phyloP scores from a whole-genome alignment of 1,140 invertebrate genomes.

The Chymomyza costata region DNA sequence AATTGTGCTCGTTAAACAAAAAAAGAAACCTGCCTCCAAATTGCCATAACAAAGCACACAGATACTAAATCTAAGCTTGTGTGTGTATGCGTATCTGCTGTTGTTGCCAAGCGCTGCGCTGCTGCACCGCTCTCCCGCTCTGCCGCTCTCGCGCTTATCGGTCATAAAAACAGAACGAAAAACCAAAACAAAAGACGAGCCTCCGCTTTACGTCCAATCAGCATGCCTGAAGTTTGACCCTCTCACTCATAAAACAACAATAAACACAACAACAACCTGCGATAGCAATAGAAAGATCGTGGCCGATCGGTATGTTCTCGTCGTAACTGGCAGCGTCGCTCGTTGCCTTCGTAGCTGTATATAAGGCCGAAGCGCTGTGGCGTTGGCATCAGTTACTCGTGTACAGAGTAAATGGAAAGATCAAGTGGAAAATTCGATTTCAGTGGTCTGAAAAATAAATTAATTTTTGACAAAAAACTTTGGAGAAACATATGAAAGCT shows the following conservation, averaged over 20 bases:
- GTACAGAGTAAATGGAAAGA: constrained; percentile 74
- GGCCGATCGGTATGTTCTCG: constrained; percentile 37
- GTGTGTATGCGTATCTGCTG: too few species aligned
- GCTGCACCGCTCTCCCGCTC: not conserved
- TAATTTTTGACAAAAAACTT: constrained; percentile 72
- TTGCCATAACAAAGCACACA: too few species aligned
- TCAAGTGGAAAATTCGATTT: constrained; percentile 72
- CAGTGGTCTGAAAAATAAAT: constrained; percentile 72
- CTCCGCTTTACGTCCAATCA: constrained; percentile 54
- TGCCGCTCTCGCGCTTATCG: not conserved
- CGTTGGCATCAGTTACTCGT: constrained; percentile 69
- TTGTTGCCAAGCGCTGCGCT: constrained; percentile 46
- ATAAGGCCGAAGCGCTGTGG: constrained; percentile 42
- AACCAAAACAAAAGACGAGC: constrained; percentile 70
- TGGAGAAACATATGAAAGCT: constrained; percentile 70
- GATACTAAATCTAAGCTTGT: too few species aligned
- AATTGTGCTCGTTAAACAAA: too few species aligned
- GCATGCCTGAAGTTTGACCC: constrained; percentile 45
- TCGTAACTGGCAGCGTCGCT: constrained; percentile 29
- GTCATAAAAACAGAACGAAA: constrained; percentile 35
- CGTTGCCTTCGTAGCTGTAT: constrained; percentile 42
- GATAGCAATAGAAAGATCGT: constrained; percentile 31
- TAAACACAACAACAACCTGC: constrained; percentile 1
- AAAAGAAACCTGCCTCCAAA: too few species aligned
- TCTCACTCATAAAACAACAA: constrained; percentile 22